Evolutionary conservation across 2,113 vertebrate species (phyloP).

Genomic region (Sisor rabdophorus): DNA sequence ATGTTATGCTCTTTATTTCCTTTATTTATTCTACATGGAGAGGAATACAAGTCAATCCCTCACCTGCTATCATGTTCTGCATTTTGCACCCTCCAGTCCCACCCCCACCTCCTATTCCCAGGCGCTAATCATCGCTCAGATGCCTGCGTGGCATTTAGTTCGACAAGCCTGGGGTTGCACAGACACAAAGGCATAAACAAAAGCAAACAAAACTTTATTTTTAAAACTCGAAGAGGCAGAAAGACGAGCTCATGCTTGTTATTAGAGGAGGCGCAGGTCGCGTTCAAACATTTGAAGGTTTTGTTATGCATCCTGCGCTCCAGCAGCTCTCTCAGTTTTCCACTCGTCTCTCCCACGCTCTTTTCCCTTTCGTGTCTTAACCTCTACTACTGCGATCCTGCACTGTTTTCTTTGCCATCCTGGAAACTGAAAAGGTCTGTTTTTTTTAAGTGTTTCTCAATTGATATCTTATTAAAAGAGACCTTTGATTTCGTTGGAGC

Average conservation of each 20-base stretch:
- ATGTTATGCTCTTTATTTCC: conserved; percentile 26
- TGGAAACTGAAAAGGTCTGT: conserved; percentile 52
- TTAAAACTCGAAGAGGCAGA: conserved; percentile 72
- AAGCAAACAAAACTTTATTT: conserved; percentile 63
- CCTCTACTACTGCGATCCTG: conserved; percentile 63
- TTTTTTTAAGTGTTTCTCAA: conserved; percentile 55
- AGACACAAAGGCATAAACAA: conserved; percentile 62
- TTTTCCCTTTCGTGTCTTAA: conserved; percentile 54
- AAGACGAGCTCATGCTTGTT: conserved; percentile 68
- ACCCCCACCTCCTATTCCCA: conserved; percentile 60
- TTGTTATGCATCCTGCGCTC: conserved; percentile 62
- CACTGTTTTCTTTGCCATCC: conserved; percentile 54
- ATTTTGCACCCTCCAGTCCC: background rate
- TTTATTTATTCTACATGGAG: conserved; percentile 42
- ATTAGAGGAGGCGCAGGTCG: conserved; percentile 63
- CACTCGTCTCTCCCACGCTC: conserved; percentile 62
- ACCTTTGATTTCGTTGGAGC: conserved; percentile 50
- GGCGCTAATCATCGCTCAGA: conserved; percentile 60
- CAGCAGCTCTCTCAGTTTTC: conserved; percentile 41
- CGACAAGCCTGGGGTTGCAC: conserved; percentile 55
- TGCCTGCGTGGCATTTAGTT: conserved; percentile 60
- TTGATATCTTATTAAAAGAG: conserved; percentile 72
- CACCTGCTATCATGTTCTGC: conserved; percentile 52
- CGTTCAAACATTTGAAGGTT: conserved; percentile 63
- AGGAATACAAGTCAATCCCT: conserved; percentile 45